These are phyloP conservation scores for Macaca fascicularis DNA, from an alignment of 2,113 vertebrate species.

Conservation along the genomic window T2T-MFA8v1.1 NC_088375.1:61864001-61864500, in stretches of 20 bases:
- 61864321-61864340: not conserved
- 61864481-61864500: not conserved
- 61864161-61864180: not conserved
- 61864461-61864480: not conserved
- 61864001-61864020: too few species aligned
- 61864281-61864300: accelerated
- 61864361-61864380: not conserved
- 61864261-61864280: not conserved
- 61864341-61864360: not conserved
- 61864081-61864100: not conserved
- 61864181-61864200: not conserved
- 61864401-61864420: not conserved
- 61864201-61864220: not conserved
- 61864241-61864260: not conserved
- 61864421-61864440: not conserved
- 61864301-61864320: not conserved
- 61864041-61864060: not conserved
- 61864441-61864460: not conserved
- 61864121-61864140: not conserved
- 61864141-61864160: too few species aligned
- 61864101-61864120: accelerated
- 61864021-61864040: not conserved
- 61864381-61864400: not conserved
- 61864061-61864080: too few species aligned
- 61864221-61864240: not conserved